Evolutionary conservation across 2,113 vertebrate genomes (phyloP), one percentile per base, ranked within the genome.

Genomic region (Tetrax tetrax): DNA sequence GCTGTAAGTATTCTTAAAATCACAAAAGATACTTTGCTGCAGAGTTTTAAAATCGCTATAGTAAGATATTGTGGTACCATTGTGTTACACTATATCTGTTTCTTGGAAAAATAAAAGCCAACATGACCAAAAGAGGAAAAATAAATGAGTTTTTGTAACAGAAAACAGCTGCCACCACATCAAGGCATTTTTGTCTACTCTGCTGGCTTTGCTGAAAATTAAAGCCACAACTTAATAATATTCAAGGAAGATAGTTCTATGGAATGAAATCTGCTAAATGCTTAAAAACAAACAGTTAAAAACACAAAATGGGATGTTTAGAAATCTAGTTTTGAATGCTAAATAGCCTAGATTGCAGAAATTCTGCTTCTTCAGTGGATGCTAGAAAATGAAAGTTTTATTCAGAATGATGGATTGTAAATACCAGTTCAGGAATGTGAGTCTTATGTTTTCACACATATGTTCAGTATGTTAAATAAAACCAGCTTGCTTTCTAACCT

Each of bases 91-190:
- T 71, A 35, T 81, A 57, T 94, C 72, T 78, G 45, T 76, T 82
- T 84, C 12, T 61, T 25, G 5, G 63, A 23, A 87, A 93, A 90
- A 94, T 64, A 56, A 83, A 91, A 89, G 83, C 61, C 78, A 89
- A 43, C 33, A 16, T 81, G 76, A 76, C 28, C 3, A 21, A 68
- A 95, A 64, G 12, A 60, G 60, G 43, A 63, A 74, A 84, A 72
- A 57, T 6, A 66, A 65, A 31, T 31, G 59, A 28, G 25, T 0
- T 59, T 97, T 95, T 81, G 28, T 96, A 97, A 97, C 76, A 97
- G 70, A 96, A 96, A 97, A 77, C 95, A 95, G 94, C 89, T 95
- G 96, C 91, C 94, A 86, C 96, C 96, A 97, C 97, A 97, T 95
- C 96, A 96, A 97, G 97, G 95, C 95, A 96, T 97, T 96, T 93